Conservation (phyloP, 2,113 vertebrate genomes). For the Anser brachyrhynchus region DNA sequence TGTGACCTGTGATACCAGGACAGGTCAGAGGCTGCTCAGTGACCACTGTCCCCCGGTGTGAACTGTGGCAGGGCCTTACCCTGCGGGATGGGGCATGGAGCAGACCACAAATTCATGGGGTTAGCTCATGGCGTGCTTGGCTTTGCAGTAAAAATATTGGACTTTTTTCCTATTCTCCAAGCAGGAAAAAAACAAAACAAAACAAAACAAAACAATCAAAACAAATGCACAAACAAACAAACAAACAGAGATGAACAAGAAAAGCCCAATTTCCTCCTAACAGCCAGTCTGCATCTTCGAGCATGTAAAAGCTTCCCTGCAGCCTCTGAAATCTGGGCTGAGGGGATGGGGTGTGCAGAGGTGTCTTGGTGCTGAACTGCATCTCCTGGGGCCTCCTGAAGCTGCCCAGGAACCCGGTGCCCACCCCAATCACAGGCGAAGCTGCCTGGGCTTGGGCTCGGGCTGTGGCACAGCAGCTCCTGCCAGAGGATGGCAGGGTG, state of each 20-base stretch:
- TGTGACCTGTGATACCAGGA: too few relatives aligned
- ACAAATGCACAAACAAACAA: too few relatives aligned
- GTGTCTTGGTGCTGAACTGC: background rate
- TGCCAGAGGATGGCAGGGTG: too few relatives aligned
- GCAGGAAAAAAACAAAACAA: background rate
- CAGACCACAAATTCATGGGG: too few relatives aligned
- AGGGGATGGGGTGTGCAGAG: background rate
- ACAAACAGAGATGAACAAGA: background rate
- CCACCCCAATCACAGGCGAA: too few relatives aligned
- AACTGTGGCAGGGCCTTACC: too few relatives aligned
- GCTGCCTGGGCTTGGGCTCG: too few relatives aligned
- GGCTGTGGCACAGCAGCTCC: too few relatives aligned
- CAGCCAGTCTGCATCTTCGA: too few relatives aligned
- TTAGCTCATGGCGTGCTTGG: background rate
- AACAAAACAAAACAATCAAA: background rate
- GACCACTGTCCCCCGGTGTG: background rate
- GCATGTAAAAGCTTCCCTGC: background rate
- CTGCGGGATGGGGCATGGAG: background rate
- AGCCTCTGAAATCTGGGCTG: background rate
- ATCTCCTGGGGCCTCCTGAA: background rate
- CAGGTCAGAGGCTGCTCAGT: background rate
- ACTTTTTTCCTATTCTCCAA: background rate
- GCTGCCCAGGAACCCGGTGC: too few relatives aligned
- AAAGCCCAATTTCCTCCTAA: background rate
- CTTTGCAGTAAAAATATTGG: background rate